Evolutionary conservation across 2,888 invertebrate species (phyloP).

Genomic region (Catocala sponsa): DNA sequence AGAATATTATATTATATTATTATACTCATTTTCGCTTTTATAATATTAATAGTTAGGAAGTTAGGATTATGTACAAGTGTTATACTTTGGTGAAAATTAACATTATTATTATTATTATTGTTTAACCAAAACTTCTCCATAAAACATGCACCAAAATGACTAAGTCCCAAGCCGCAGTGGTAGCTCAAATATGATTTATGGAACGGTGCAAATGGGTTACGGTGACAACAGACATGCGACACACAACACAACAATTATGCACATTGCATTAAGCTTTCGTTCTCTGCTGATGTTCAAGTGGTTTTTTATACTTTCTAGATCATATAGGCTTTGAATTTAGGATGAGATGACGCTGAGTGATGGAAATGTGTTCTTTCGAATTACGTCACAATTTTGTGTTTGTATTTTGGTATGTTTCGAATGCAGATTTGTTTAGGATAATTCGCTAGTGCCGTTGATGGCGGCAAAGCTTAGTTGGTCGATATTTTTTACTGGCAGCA

Average conservation of each 20-base stretch:
- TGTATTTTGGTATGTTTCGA: too few species aligned
- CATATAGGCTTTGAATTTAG: slow-evolving; percentile 15
- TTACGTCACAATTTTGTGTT: too few species aligned
- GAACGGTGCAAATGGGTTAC: slow-evolving; percentile 84
- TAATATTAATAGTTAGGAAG: too few species aligned
- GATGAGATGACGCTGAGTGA: slow-evolving; percentile 1
- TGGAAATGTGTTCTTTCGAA: neutral
- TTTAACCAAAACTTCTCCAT: neutral
- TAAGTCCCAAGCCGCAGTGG: slow-evolving; percentile 53
- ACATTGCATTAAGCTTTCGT: slow-evolving; percentile 60
- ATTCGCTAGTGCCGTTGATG: too few species aligned
- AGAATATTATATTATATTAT: too few species aligned
- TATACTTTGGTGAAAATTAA: too few species aligned
- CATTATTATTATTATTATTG: too few species aligned
- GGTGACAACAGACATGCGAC: slow-evolving; percentile 68
- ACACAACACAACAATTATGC: slow-evolving; percentile 72
- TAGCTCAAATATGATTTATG: slow-evolving; percentile 76
- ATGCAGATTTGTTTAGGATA: too few species aligned
- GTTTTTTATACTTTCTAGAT: slow-evolving; percentile 44
- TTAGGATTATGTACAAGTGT: too few species aligned
- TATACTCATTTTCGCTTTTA: too few species aligned
- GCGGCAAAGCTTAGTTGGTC: too few species aligned
- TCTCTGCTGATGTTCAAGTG: slow-evolving; percentile 26
- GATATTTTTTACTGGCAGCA: too few species aligned
- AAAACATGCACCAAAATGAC: slow-evolving; percentile 15